phyloP scores from a whole-genome alignment of 2,113 vertebrate genomes.

The Pan troglodytes region NHGRI_mPanTro3-v2.1_pri NC_072403.2:108668001-108668500 shows the following conservation, averaged over 20 bases:
- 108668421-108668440: neutral
- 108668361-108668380: neutral
- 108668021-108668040: neutral
- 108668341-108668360: neutral
- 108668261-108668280: neutral
- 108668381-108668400: neutral
- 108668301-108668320: neutral
- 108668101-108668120: neutral
- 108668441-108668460: neutral
- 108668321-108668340: neutral
- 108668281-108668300: neutral
- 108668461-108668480: neutral
- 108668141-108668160: neutral
- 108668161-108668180: slow-evolving; percentile 1
- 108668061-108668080: neutral
- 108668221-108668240: neutral
- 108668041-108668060: neutral
- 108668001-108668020: neutral
- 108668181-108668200: neutral
- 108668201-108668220: neutral
- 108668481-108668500: neutral
- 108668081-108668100: neutral
- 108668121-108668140: slow-evolving; percentile 11
- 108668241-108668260: neutral
- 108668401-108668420: neutral